These are phyloP conservation scores for Dreissena rostriformis DNA, from an alignment of 1,140 invertebrate genomes.

Conservation along the genomic window DNA sequence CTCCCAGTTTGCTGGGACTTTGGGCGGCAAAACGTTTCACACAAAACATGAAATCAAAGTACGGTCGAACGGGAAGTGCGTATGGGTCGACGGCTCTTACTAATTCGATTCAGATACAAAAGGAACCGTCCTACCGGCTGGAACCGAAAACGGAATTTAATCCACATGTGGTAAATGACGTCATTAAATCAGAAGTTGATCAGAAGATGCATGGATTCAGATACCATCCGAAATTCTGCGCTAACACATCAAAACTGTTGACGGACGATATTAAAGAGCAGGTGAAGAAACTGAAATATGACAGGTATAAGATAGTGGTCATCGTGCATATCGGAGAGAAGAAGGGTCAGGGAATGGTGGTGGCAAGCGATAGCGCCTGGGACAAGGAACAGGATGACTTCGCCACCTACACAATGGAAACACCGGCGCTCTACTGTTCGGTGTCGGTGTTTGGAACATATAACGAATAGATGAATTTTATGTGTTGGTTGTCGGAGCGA, in stretches of 20 bases:
- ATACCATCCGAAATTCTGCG: slow-evolving; percentile 67
- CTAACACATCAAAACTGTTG: slow-evolving; percentile 69
- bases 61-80: slow-evolving; percentile 34
- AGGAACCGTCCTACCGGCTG: slow-evolving; percentile 71
- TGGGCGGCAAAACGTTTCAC: slow-evolving; percentile 68
- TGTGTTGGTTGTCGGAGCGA: slow-evolving; percentile 70
- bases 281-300: slow-evolving; percentile 74
- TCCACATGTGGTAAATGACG: slow-evolving; percentile 43
- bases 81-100: slow-evolving; percentile 43
- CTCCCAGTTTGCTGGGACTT: slow-evolving; percentile 67
- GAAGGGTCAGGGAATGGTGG: slow-evolving; percentile 66
- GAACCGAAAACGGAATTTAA: slow-evolving; percentile 66
- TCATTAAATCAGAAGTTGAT: slow-evolving; percentile 62
- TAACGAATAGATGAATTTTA: slow-evolving; percentile 54
- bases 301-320: slow-evolving; percentile 76
- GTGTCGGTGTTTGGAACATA: slow-evolving; percentile 62
- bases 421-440: slow-evolving; percentile 69
- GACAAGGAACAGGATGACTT: slow-evolving; percentile 74
- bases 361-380: slow-evolving; percentile 75
- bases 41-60: slow-evolving; percentile 58
- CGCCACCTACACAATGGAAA: slow-evolving; percentile 71
- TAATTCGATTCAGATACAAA: slow-evolving; percentile 22
- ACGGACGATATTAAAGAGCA: slow-evolving; percentile 71
- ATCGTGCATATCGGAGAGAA: slow-evolving; percentile 73
- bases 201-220: slow-evolving; percentile 60